These are phyloP conservation scores for Homarus gammarus DNA, from an alignment of 2,888 invertebrate genomes.

Conservation along the genomic window DNA sequence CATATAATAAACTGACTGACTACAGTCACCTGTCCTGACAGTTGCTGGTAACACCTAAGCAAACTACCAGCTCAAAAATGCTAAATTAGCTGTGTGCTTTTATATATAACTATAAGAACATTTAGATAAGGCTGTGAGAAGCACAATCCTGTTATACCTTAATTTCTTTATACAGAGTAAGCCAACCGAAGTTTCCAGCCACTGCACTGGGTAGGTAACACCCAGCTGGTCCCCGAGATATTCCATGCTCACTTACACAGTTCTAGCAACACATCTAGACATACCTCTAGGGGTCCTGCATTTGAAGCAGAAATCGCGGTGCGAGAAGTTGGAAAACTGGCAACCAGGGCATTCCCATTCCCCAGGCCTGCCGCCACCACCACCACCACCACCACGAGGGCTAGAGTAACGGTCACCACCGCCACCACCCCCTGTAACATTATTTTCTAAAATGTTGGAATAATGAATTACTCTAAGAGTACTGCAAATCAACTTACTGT, in stretches of 20 bases:
- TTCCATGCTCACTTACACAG: conserved; percentile 30
- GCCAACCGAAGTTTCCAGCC: neutral
- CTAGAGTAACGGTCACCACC: conserved; percentile 64
- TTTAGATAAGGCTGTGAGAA: too few species aligned
- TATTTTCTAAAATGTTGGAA: conserved; percentile 33
- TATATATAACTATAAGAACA: too few species aligned
- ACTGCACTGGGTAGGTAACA: neutral
- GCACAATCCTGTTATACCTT: too few species aligned
- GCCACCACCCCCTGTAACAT: conserved; percentile 61
- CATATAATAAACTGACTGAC: too few species aligned
- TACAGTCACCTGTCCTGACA: too few species aligned
- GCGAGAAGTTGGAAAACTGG: conserved; percentile 68
- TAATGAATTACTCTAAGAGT: neutral
- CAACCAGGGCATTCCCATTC: conserved; percentile 69
- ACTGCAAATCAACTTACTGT: neutral
- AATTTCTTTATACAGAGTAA: too few species aligned
- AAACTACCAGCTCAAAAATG: too few species aligned
- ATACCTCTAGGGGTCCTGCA: conserved; percentile 67
- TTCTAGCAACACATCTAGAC: conserved; percentile 24
- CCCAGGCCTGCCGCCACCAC: conserved; percentile 62
- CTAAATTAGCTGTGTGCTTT: too few species aligned
- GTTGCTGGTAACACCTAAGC: too few species aligned
- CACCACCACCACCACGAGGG: conserved; percentile 58
- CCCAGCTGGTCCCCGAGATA: neutral
- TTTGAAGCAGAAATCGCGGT: conserved; percentile 66